Base-by-base conservation (phyloP, 1,140 invertebrate species). In the Drosophila busckii region DNA sequence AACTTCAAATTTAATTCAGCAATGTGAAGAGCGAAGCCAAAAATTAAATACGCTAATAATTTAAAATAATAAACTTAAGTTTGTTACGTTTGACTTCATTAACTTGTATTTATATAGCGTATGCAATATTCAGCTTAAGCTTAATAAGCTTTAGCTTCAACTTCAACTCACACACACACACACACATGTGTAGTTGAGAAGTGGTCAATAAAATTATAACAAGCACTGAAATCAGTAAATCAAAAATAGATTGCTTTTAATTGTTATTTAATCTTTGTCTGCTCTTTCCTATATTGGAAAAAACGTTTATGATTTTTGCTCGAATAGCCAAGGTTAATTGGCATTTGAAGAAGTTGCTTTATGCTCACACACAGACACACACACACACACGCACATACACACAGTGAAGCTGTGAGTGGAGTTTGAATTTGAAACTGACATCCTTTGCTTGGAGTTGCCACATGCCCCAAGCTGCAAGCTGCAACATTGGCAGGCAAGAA, bases 191-290 rank as follows among this genome's bases (percentile, higher is more conserved):
- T 38, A 37, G 35, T 53, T 46, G 34, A 22, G 48, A 80, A 80
- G 71, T 78, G 71, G 49, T 41, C 58, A 63, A 60, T 71, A 64
- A 68, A 78, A 80, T 68, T 55, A 54, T 64, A 80, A 64, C 53
- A 68, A 41, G 38, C 73, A 23, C 40, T 52, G 63, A 75, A 76
- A 70, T 61, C 70, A 70, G 61, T 58, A 62, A n/a, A 76, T 76
- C 70, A 54, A 58, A 76, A 76, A 58, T 66, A 65, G 61, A 76
- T 76, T 76, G 54, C 65, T 76, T 75, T 70, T 75, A 76, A 76
- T 76, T 76, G 70, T 76, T 76, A 76, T 76, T 76, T 70, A 76
- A 76, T 70, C 35, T 68, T 41, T 16, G 42, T 37, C 31, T 60
- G 23, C n/a, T 60, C 40, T 54, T 45, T 49, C 42, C 25, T 42